Evolutionary conservation across 2,888 invertebrate genomes (phyloP), one percentile per base, ranked within the genome.

Genomic region (Brachypalpus laphriformis): DNA sequence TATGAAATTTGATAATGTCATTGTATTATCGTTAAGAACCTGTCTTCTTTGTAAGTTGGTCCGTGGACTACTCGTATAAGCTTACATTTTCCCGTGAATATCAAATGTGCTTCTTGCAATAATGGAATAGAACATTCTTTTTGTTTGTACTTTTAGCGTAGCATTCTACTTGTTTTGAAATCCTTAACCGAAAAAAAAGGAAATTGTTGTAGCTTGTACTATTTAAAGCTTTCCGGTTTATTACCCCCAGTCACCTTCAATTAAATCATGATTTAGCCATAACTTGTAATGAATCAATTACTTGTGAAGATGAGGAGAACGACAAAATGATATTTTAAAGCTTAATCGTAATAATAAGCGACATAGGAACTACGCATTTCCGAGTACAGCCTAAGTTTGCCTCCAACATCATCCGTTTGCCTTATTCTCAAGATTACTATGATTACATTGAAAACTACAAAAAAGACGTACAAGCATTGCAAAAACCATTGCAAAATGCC

Each of bases 1-100:
- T 61, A 37, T 61, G 71, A 72, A 72, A 72, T 59, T 72, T 49
- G 59, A 72, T 72, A 47, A 72, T 28, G 59, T 59, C 61, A 61
- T 11, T 14, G 20, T 11, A 3, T 18, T 20, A 16, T 49, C 22
- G 5, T 11, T 11, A 20, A 9, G 20, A 49, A 49, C 49, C 49
- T 18, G 22, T 49, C 49, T 22, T 11, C 22, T 11, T 54, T 31
- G 14, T n/a, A 6, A 25, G 14, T 5, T 14, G 28, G 11, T 54
- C 31, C 6, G n/a, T 16, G 28, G 28, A 51, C 5, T n/a, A n/a
- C n/a, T n/a, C n/a, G n/a, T 4, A 20, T 28, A 14, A 54, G 7
- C 54, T 18, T 18, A 54, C 54, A 28, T 40, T 40, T 40, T 40
- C 40, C 6, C 40, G 6, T 6, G 40, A 40, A 14, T 40, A 40